Base-by-base conservation (phyloP, 2,888 invertebrate species). In the Pyrochroa serraticornis region DNA sequence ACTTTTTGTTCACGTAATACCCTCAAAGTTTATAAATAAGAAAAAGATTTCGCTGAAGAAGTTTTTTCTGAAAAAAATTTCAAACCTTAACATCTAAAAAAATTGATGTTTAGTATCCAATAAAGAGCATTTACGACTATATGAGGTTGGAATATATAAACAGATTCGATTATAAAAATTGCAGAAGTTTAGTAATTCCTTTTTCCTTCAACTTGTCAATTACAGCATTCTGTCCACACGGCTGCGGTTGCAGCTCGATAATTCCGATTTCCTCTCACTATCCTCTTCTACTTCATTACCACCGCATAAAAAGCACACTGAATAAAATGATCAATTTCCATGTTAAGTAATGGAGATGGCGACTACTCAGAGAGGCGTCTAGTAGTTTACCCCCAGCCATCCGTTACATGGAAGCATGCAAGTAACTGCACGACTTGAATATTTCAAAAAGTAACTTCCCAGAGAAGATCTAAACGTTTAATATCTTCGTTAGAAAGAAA, bases 331-430 rank as follows among this genome's bases (percentile, higher is more conserved):
- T 39, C 41, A 33, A 49, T 49, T 49, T 49, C 49, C 49, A 49
- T 49, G 41, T 49, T 49, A 49, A 49, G 41, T 49, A 33, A 49
- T 33, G 2, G 22, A 34, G 41, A 39, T 30, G 41, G 10, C 38
- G 33, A 42, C 7, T 47, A 22, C 22, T 22, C 22, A 22, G n/a
- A n/a, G 10, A 36, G 31, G 38, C 47, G 47, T 30, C 37, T 45
- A 50, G 50, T 50, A 50, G 41, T 35, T 37, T 49, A 34, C 41
- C 33, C 34, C 33, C 34, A 34, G 41, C 35, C 50, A 50, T 50
- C 50, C 36, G 35, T 50, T 50, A 50, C 50, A 31, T 50, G 43
- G 42, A 50, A 50, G 42, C 37, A 50, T 50, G 50, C 50, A 43
- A 43, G 38, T 38, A 38, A 38, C 36, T n/a, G n/a, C n/a, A n/a